These are phyloP conservation scores for Heliconius eleuchia DNA, from an alignment of 1,140 invertebrate species.

Conservation along the genomic window DNA sequence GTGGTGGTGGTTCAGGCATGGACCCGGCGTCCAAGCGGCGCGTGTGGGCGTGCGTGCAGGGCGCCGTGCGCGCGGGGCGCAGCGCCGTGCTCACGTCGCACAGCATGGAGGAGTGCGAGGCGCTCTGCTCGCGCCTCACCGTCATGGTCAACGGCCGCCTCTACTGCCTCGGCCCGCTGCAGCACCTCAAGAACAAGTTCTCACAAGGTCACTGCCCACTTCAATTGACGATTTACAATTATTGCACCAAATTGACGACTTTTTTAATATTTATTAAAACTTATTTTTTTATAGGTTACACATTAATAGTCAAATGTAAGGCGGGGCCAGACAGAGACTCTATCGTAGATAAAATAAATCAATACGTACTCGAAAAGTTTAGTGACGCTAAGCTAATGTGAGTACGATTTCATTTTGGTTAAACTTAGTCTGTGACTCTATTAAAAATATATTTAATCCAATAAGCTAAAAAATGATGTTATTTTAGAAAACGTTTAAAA, in stretches of 20 bases:
- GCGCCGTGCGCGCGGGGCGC: conserved; percentile 84
- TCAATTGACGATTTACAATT: no score
- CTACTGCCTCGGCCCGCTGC: conserved; percentile 86
- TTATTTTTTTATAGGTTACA: conserved; percentile 56
- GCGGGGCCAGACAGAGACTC: conserved; percentile 53
- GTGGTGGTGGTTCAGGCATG: conserved; percentile 82
- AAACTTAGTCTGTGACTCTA: neutral
- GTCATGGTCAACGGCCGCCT: conserved; percentile 94
- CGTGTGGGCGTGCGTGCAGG: conserved; percentile 83
- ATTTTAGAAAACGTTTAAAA: no score
- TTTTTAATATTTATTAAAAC: neutral
- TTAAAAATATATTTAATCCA: neutral
- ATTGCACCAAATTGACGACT: no score
- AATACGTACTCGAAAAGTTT: conserved; percentile 58
- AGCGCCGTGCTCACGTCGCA: conserved; percentile 90
- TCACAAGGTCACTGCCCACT: conserved; percentile 74
- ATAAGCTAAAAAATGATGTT: no score
- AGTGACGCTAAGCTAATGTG: conserved; percentile 62
- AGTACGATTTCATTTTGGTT: conserved; percentile 38
- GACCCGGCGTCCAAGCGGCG: conserved; percentile 91
- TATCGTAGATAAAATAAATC: conserved; percentile 48
- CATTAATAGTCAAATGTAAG: conserved; percentile 68
- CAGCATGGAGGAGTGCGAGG: conserved; percentile 94
- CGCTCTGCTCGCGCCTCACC: conserved; percentile 90
- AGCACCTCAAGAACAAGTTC: conserved; percentile 87